These are phyloP conservation scores for Tonatia bakeri DNA, from an alignment of 2,113 vertebrate genomes.

Conservation along the genomic window DNA sequence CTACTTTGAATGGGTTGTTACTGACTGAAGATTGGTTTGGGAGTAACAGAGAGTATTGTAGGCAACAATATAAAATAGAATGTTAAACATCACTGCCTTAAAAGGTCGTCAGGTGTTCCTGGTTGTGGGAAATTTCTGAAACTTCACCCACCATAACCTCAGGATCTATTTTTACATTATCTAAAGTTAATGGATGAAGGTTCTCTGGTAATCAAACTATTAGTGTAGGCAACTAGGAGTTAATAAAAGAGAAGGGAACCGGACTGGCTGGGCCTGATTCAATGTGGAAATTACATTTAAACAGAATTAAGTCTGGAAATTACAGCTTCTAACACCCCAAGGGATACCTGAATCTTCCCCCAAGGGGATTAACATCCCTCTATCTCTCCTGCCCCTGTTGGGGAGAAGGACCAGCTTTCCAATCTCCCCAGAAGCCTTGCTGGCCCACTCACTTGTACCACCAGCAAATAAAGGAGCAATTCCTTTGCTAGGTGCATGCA, in stretches of 20 bases:
- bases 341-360: not conserved
- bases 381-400: not conserved
- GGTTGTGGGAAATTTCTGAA: not conserved
- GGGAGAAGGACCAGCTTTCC: not conserved
- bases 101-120: not conserved
- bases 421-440: not conserved
- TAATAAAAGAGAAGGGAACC: not conserved
- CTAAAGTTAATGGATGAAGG: not conserved
- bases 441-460: not conserved
- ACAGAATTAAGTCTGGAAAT: not conserved
- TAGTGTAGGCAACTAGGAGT: not conserved
- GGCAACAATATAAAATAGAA: not conserved
- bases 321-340: not conserved
- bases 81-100: not conserved
- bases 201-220: not conserved
- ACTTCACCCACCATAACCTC: not conserved
- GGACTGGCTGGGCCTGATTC: not conserved
- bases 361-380: not conserved
- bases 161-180: not conserved
- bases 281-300: not conserved
- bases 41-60: not conserved
- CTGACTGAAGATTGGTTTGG: not conserved
- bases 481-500: not conserved
- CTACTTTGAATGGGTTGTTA: not conserved
- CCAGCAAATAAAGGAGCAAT: not conserved